phyloP scores from a whole-genome alignment of 2,113 vertebrate species.

The Macroglossus sobrinus region DNA sequence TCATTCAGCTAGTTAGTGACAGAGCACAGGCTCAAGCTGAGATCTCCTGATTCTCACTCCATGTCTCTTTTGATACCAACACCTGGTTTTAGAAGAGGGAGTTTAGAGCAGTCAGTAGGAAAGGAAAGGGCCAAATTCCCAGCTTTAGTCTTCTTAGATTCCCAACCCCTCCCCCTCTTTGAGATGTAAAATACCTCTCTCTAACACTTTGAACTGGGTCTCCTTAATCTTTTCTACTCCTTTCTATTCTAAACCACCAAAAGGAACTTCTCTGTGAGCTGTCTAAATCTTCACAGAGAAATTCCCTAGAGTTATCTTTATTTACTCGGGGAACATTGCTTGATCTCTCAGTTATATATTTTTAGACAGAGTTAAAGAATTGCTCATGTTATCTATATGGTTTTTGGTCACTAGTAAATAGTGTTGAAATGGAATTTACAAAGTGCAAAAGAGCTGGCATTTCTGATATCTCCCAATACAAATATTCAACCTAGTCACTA shows the following conservation, averaged over 20 bases:
- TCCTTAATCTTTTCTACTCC: conserved; percentile 31
- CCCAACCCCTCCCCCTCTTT: conserved; percentile 50
- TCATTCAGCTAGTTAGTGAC: conserved; percentile 66
- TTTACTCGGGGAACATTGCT: conserved; percentile 48
- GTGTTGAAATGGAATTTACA: conserved; percentile 45
- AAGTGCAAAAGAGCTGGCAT: conserved; percentile 33
- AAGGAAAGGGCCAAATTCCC: conserved; percentile 37
- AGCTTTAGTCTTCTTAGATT: background rate
- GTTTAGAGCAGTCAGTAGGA: background rate
- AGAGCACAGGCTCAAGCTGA: conserved; percentile 58
- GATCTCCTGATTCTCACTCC: background rate
- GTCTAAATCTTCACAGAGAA: conserved; percentile 37
- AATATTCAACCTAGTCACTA: conserved; percentile 55
- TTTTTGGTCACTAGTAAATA: conserved; percentile 26
- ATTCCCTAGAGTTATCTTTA: conserved; percentile 56
- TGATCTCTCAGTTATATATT: conserved; percentile 60
- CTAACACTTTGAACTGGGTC: conserved; percentile 41
- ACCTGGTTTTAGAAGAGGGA: background rate
- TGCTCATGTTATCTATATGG: conserved; percentile 44
- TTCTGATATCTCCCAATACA: conserved; percentile 46
- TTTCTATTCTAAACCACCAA: conserved; percentile 45
- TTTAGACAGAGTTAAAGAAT: conserved; percentile 67
- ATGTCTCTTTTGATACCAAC: background rate
- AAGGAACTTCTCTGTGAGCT: conserved; percentile 27
- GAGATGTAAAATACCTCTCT: conserved; percentile 62